Conservation (phyloP, 2,888 invertebrate species). For the Microplitis manilae region DNA sequence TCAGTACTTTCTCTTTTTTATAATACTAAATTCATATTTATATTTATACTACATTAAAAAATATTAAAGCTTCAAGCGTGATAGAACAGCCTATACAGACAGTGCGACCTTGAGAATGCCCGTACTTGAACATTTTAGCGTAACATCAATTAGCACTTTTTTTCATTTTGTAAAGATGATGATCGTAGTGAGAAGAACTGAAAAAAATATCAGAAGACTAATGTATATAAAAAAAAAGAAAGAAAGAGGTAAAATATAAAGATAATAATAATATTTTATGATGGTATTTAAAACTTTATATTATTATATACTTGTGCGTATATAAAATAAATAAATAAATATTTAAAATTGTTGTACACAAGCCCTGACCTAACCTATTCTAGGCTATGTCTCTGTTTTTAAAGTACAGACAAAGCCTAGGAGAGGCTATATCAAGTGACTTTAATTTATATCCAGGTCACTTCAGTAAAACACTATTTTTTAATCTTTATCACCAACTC, state of each 20-base stretch:
- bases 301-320: background rate
- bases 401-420: conserved; percentile 70
- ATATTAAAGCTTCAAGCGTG: background rate
- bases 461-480: conserved; percentile 13
- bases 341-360: conserved; percentile 44
- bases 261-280: background rate
- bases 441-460: conserved; percentile 42
- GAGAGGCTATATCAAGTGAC: conserved; percentile 70
- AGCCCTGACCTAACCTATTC: conserved; percentile 71
- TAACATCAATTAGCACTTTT: background rate
- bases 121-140: background rate
- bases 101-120: background rate
- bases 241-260: background rate
- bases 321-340: background rate
- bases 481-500: conserved; percentile 1
- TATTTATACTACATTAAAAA: background rate
- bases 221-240: background rate
- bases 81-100: background rate
- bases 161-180: background rate
- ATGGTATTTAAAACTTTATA: background rate
- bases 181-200: background rate
- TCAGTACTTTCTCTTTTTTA: background rate
- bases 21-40: background rate
- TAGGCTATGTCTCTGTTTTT: conserved; percentile 70
- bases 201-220: background rate